Base-by-base conservation (phyloP, 2,113 vertebrate species). In the Datnioides undecimradiatus region DNA sequence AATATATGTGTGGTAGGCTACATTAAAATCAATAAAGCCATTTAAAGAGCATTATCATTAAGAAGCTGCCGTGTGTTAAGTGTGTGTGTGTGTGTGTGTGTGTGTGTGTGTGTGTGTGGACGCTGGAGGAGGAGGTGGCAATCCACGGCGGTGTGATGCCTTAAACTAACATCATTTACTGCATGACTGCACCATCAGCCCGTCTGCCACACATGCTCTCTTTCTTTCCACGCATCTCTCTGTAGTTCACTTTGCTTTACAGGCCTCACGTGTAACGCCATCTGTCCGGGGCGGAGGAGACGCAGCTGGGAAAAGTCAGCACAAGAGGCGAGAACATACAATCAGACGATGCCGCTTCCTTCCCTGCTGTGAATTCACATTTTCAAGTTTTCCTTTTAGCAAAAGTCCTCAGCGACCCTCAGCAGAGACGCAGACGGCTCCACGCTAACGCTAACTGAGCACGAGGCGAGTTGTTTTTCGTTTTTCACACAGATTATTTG, bases 41-140 rank as follows among this genome's bases (percentile, higher is more conserved):
- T 92, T 94, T 92, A 93, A 93, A 83, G 75, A 83, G 88, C 90
- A 93, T 94, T 93, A 93, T 88, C 90, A 93, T 94, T 93, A 93
- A 89, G 82, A 76, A 65, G 73, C 29, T 58, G 76, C 76, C 90
- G 85, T 85, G 84, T 91, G 87, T 86, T 84, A 79, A 82, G 66
- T 72, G 70, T 64, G 63, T 3, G 52, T 58, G 63, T 72, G 73
- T 77, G 79, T 64, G 69, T 64, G 63, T 3, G 52, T 58, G 63
- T 72, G 73, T 77, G 79, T 64, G 69, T 36, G 70, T n/a, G 79
- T 74, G 59, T 49, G 66, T 70, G 79, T 46, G 65, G 21, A 65
- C 59, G 65, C 68, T 69, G 70, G 49, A 78, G 77, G 49, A 78
- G 77, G 68, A 76, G 81, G 81, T 74, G 72, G 79, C 73, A 83